Evolutionary conservation across 2,888 invertebrate species (phyloP), one percentile per base, ranked within the genome.

Genomic region (Sarcophaga carnaria): DNA sequence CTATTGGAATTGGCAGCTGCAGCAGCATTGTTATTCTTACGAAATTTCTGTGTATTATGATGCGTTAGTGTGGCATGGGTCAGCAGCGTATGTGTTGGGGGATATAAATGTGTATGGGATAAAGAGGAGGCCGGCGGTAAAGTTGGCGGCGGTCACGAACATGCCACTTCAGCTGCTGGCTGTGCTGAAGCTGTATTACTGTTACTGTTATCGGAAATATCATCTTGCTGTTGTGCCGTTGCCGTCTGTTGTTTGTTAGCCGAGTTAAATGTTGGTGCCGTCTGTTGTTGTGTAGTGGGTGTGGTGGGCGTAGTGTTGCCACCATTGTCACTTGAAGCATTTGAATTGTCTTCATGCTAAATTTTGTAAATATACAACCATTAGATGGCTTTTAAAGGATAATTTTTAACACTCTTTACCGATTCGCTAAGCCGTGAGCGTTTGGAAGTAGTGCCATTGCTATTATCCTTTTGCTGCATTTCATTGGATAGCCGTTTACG

Each of bases 401-500:
- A n/a, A n/a, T n/a, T 6, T 80, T 20, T 10, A 54, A 54, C 14
- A 20, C n/a, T 45, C 66, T 89, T 90, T 89, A 93, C 93, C 91
- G 93, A 92, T 91, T 93, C 93, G 89, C 93, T 93, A 45, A 91
- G 85, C 37, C 93, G 91, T 88, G 88, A 85, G 22, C 90, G 88
- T 74, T 90, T 90, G 6, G 78, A 25, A 72, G 80, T 89, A 25
- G 87, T 89, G 88, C 66, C 90, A 88, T 86, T 89, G 88, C 82
- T 90, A 88, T 60, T 84, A 27, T 82, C 84, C 20, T 88, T 88
- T 69, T 91, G 90, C 77, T 89, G 89, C 87, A 93, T 83, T 84
- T 94, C 93, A 3, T 91, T 90, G 45, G 93, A 94, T 3, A 93
- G 89, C n/a, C 93, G 92, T 83, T 94, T 93, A 77, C 92, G 92